Conservation (phyloP, 2,113 vertebrate species). For the Aspiorhynchus laticeps region DNA sequence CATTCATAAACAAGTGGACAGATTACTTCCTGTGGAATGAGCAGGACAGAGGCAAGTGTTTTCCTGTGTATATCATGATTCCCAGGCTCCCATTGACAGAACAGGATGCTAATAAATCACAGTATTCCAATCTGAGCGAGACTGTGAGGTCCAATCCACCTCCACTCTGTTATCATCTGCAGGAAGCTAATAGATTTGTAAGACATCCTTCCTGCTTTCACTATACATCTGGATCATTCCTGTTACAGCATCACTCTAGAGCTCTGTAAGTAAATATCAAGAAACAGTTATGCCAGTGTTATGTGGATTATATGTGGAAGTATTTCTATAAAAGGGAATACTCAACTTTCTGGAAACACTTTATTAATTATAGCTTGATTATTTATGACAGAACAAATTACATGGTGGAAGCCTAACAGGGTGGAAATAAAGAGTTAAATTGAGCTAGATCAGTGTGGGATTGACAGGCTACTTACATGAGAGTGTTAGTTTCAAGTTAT, state of each 20-base stretch:
- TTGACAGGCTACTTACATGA: not conserved
- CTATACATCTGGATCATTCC: not conserved
- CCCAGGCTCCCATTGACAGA: slow-evolving; percentile 20
- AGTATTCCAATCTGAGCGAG: not conserved
- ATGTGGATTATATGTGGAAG: not conserved
- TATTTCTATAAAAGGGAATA: not conserved
- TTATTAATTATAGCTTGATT: not conserved
- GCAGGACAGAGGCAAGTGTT: slow-evolving; percentile 16
- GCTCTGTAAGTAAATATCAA: not conserved
- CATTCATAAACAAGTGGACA: slow-evolving; percentile 49
- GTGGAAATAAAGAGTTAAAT: not conserved
- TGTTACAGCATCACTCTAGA: not conserved
- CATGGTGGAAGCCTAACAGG: not conserved
- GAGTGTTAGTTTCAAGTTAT: not conserved
- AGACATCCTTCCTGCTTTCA: slow-evolving; percentile 30
- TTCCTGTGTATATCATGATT: not conserved
- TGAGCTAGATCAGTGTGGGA: not conserved
- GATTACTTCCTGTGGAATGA: slow-evolving; percentile 52
- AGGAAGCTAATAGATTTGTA: slow-evolving; percentile 35
- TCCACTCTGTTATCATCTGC: not conserved
- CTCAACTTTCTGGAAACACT: not conserved
- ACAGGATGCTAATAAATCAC: slow-evolving; percentile 4
- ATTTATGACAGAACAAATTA: not conserved
- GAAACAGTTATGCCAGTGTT: not conserved
- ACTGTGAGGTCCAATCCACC: not conserved